These are phyloP conservation scores for Hycleus phaleratus DNA, from an alignment of 1,140 invertebrate genomes.

Conservation along the genomic window DNA sequence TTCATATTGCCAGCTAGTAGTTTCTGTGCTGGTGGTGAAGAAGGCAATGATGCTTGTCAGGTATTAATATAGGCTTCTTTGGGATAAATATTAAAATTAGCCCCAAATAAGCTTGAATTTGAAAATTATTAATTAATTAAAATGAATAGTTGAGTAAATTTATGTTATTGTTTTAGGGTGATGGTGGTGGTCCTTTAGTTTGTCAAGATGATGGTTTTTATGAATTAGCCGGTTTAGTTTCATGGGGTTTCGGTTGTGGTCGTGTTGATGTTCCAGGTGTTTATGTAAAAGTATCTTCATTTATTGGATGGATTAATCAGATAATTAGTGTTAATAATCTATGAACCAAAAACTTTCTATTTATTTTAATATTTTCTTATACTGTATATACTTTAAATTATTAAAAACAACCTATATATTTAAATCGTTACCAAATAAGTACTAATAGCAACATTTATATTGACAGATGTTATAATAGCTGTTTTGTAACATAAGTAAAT, in stretches of 20 bases:
- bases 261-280: conserved; percentile 82
- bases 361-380: no score
- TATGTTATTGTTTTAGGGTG: conserved; percentile 55
- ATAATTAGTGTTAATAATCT: conserved; percentile 92
- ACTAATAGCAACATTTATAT: no score
- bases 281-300: conserved; percentile 89
- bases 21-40: conserved; percentile 88
- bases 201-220: conserved; percentile 90
- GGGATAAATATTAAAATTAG: no score
- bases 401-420: no score
- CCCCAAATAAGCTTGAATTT: no score
- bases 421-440: no score
- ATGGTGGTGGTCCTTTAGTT: conserved; percentile 84
- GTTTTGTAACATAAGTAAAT: no score
- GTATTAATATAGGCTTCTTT: conserved; percentile 43
- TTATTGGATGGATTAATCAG: conserved; percentile 95
- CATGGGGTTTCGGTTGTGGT: conserved; percentile 89
- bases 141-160: not conserved
- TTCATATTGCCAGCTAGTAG: conserved; percentile 86
- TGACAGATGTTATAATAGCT: no score
- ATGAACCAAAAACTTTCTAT: conserved; percentile 34
- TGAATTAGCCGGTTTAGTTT: conserved; percentile 83
- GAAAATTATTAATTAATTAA: not conserved
- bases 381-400: no score
- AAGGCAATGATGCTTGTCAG: conserved; percentile 89